A percentile compares a stretch with the other conserved stretches of the same genome.
Evolutionary conservation across 2,888 invertebrate genomes (phyloP).

Genomic region (Monochamus alternatus): DNA sequence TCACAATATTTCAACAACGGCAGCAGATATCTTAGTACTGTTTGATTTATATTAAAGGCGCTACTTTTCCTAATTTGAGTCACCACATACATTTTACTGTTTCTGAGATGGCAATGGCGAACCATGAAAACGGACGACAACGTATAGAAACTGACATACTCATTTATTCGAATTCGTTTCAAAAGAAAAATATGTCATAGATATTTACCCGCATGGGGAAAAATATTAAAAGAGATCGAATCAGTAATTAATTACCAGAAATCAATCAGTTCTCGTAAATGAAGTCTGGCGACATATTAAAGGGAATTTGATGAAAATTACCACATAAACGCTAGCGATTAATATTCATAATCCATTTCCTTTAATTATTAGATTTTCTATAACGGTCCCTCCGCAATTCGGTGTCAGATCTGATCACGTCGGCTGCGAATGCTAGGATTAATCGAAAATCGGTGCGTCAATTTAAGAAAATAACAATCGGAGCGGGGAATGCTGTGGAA

Average conservation of each 20-base stretch:
- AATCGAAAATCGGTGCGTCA: slow-evolving; percentile 28
- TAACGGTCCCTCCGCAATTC: slow-evolving; percentile 24
- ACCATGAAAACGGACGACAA: too few species aligned
- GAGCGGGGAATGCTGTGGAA: slow-evolving; percentile 13
- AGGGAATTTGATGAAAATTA: slow-evolving; percentile 23
- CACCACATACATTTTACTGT: too few species aligned
- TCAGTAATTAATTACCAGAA: slow-evolving; percentile 10
- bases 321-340: slow-evolving; percentile 28
- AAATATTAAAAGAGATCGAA: background rate
- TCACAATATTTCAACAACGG: too few species aligned
- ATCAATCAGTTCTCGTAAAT: slow-evolving; percentile 4
- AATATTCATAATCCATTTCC: slow-evolving; percentile 39
- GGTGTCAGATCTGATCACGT: slow-evolving; percentile 37
- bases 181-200: background rate
- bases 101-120: too few species aligned
- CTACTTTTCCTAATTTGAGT: too few species aligned
- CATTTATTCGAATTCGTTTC: background rate
- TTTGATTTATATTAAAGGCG: too few species aligned
- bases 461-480: slow-evolving; percentile 38
- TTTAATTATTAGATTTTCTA: slow-evolving; percentile 35
- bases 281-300: slow-evolving; percentile 3
- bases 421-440: slow-evolving; percentile 25
- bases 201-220: background rate
- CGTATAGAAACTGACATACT: too few species aligned
- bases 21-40: too few species aligned